A percentile compares a stretch with the other conserved stretches of the same genome.
These are phyloP conservation scores for Ranitomeya variabilis DNA, from an alignment of 2,113 vertebrate species.

Conservation along the genomic window DNA sequence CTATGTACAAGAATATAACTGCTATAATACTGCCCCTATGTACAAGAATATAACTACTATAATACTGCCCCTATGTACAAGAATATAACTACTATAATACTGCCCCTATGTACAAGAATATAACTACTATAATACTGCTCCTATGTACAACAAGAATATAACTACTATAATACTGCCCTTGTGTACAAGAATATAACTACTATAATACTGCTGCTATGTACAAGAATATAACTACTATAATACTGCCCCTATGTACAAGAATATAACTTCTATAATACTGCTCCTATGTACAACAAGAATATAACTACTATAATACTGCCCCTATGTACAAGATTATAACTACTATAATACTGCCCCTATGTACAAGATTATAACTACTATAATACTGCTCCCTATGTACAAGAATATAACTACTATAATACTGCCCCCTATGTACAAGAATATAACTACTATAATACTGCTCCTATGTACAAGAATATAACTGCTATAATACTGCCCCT, in stretches of 20 bases:
- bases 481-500: neutral
- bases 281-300: neutral
- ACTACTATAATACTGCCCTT: too few species aligned
- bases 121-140: too few species aligned
- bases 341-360: constrained; percentile 6
- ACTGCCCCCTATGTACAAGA: too few species aligned
- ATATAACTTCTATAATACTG: constrained; percentile 9
- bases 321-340: neutral
- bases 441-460: too few species aligned
- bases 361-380: neutral
- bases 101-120: too few species aligned
- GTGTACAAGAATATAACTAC: too few species aligned
- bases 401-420: constrained; percentile 2
- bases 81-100: too few species aligned
- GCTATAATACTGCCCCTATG: too few species aligned
- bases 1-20: too few species aligned
- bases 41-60: too few species aligned
- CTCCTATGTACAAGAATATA: neutral
- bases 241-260: neutral
- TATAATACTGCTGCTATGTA: neutral
- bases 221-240: constrained; percentile 12
- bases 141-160: too few species aligned
- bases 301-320: constrained; percentile 6
- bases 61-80: too few species aligned
- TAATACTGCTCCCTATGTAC: constrained; percentile 1